Evolutionary conservation across 2,888 invertebrate species (phyloP).

Genomic region (Pheosia tremula): DNA sequence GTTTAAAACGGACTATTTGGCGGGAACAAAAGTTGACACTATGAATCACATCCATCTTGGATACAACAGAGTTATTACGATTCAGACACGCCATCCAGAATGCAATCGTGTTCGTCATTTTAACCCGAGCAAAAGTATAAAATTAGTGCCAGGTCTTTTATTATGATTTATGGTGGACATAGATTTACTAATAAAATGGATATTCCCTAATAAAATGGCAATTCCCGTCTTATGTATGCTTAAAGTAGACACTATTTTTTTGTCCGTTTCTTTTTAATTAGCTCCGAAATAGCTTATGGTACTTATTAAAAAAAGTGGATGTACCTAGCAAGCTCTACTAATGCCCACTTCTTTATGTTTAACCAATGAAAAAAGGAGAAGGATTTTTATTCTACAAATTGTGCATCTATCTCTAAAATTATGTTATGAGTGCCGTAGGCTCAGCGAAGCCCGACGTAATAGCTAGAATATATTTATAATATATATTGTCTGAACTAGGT

Average conservation of each 20-base stretch:
- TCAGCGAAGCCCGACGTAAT: neutral
- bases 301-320: no score
- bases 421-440: neutral
- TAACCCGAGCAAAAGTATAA: neutral
- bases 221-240: neutral
- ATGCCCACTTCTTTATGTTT: no score
- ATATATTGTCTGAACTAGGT: constrained; percentile 24
- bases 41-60: neutral
- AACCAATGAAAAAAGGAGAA: no score
- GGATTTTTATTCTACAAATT: no score
- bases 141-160: neutral
- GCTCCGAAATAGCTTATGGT: neutral
- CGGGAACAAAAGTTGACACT: neutral
- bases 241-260: neutral
- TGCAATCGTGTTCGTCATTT: neutral
- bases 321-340: no score
- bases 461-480: constrained; percentile 38
- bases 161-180: neutral
- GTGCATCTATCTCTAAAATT: neutral
- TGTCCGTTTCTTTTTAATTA: neutral
- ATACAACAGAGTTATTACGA: neutral
- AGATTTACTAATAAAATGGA: no score
- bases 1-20: neutral
- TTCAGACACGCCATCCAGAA: constrained; percentile 2
- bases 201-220: no score